These are phyloP conservation scores for Saccostrea cuccullata DNA, from an alignment of 1,140 invertebrate genomes.

Conservation along the genomic window DNA sequence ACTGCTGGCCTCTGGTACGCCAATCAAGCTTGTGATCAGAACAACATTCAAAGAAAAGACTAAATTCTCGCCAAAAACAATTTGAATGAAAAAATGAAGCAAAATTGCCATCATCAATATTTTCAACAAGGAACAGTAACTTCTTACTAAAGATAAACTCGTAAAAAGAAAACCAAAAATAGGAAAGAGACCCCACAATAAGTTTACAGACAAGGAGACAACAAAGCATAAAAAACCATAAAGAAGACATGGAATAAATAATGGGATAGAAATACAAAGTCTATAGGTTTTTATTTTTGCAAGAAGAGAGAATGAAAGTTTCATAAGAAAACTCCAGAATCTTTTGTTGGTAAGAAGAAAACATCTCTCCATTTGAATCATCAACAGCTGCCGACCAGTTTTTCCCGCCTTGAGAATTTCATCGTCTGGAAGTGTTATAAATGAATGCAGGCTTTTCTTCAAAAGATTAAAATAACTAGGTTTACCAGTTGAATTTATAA, in stretches of 20 bases:
- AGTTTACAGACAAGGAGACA: background rate
- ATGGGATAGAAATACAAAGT: background rate
- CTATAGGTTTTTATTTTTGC: background rate
- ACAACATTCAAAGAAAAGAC: background rate
- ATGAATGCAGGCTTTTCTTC: conserved; percentile 12
- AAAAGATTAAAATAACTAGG: background rate
- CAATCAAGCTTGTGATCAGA: background rate
- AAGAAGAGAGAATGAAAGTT: background rate
- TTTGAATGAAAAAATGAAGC: background rate
- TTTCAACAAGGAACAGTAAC: background rate
- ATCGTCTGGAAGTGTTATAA: background rate
- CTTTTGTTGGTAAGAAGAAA: background rate
- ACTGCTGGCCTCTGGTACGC: background rate
- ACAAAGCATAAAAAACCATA: background rate
- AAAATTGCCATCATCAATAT: background rate
- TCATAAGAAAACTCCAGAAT: background rate
- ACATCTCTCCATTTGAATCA: background rate
- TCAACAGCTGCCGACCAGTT: background rate
- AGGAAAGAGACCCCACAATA: background rate
- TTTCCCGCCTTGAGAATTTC: background rate
- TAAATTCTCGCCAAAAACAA: conserved; percentile 14
- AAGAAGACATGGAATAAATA: background rate
- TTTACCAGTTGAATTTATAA: background rate
- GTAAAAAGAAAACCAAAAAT: conserved; percentile 7
- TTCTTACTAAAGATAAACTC: background rate